Evolutionary conservation across 2,888 invertebrate species (phyloP), one percentile per base, ranked within the genome.

Genomic region (Vannuccia rotundouncinata): DNA sequence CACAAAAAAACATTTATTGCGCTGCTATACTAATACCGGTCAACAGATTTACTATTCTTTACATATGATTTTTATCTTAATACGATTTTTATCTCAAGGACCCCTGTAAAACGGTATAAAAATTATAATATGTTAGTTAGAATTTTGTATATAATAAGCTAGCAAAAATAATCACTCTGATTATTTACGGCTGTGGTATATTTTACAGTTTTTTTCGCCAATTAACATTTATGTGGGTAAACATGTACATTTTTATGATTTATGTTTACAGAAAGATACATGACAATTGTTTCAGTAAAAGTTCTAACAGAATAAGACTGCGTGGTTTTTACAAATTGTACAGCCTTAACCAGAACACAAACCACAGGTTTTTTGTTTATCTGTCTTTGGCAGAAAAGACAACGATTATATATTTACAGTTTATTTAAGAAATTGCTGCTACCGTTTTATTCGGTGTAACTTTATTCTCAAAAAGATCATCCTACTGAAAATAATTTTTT

Each of bases 61-160:
- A 66, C 25, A n/a, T n/a, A 27, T n/a, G 10, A 66, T 22, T 66
- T 66, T 66, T 22, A 5, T 66, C 66, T 27, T 66, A 22, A n/a
- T n/a, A n/a, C n/a, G n/a, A n/a, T n/a, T n/a, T n/a, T 45, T 17
- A 45, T 45, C 10, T 27, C 25, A 2, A 66, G 13, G 66, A 66
- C 17, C 66, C 66, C 25, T 66, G 25, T 66, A 66, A n/a, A 66
- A 66, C 25, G 66, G 66, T 66, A 66, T 66, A 66, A 66, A 66
- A 66, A 66, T 22, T 66, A 22, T 22, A 66, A 66, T n/a, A 66
- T 66, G 66, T 22, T 66, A 45, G 66, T 66, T 22, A 5, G 2
- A 22, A 66, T 66, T 66, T 66, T 66, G 25, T 66, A 66, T 22
- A n/a, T 66, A 66, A 22, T n/a, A n/a, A n/a, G 66, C 10, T 22